phyloP scores from a whole-genome alignment of 1,140 invertebrate genomes.

The Campodea augens region DNA sequence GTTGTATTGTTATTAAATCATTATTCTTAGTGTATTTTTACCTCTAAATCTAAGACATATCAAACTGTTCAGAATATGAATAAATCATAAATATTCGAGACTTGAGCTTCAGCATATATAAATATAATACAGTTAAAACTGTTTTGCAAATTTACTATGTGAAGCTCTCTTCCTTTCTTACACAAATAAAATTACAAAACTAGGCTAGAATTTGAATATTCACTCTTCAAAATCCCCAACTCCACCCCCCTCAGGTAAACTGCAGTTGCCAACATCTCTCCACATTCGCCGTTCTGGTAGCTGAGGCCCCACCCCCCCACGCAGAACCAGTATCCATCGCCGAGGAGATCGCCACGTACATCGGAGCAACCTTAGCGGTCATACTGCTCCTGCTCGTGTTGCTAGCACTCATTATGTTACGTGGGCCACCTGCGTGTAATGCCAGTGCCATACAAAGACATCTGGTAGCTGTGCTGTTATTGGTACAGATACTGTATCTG shows the following conservation, averaged over 20 bases:
- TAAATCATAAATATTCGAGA: no score
- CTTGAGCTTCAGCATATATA: no score
- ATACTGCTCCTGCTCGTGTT: constrained; percentile 55
- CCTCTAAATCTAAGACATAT: no score
- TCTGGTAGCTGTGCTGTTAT: constrained; percentile 68
- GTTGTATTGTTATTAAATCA: no score
- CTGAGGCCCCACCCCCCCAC: constrained; percentile 29
- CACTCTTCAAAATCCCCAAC: no score
- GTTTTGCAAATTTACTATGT: no score
- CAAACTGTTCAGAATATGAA: no score
- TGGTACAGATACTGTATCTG: constrained; percentile 67
- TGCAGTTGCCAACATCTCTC: constrained; percentile 86
- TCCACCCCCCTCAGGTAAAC: constrained; percentile 54
- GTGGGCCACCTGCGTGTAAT: constrained; percentile 66
- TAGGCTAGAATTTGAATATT: no score
- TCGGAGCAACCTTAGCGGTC: constrained; percentile 64
- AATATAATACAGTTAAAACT: no score
- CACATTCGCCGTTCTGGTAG: constrained; percentile 48
- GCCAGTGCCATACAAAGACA: constrained; percentile 90
- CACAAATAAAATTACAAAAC: no score
- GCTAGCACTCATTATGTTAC: constrained; percentile 49
- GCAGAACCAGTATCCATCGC: constrained; percentile 62
- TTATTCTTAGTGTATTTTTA: no score
- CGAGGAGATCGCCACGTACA: constrained; percentile 72
- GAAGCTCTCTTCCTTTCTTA: no score